A percentile compares a stretch with the other conserved stretches of the same genome.
Evolutionary conservation across 1,140 invertebrate species (phyloP).

Genomic region (Gonatopus flavifemur): DNA sequence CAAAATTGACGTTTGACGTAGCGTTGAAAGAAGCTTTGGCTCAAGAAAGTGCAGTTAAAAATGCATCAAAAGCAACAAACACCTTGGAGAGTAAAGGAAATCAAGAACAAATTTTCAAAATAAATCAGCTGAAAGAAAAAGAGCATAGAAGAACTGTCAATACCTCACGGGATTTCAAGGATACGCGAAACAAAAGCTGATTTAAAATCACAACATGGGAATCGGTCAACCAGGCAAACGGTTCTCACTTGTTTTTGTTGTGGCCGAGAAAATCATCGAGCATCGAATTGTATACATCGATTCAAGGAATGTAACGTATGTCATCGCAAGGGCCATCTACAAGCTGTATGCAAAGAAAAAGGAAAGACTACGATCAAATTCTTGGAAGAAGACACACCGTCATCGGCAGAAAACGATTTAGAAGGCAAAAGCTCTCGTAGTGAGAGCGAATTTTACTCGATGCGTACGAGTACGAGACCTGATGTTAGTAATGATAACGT

Average conservation of each 20-base stretch:
- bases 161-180: not conserved
- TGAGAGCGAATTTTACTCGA: no score
- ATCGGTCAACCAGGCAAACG: no score
- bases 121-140: not conserved
- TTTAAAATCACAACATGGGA: no score
- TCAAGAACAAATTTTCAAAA: not conserved
- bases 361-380: constrained; percentile 3
- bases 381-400: constrained; percentile 2
- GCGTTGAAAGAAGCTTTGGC: constrained; percentile 12
- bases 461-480: no score
- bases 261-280: not conserved
- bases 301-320: constrained; percentile 2
- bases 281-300: not conserved
- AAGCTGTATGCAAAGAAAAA: constrained; percentile 6
- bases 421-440: no score
- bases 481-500: no score
- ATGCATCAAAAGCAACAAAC: not conserved
- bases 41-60: constrained; percentile 12
- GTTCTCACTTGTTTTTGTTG: no score
- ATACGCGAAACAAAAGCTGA: not conserved
- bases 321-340: constrained; percentile 2
- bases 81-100: not conserved
- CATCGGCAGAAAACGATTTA: no score
- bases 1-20: constrained; percentile 4
- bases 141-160: not conserved